Percentiles rank a stretch among this genome's conserved stretches.
These are phyloP conservation scores for Nomada lathburiana DNA, from an alignment of 2,888 invertebrate genomes.

Conservation along the genomic window DNA sequence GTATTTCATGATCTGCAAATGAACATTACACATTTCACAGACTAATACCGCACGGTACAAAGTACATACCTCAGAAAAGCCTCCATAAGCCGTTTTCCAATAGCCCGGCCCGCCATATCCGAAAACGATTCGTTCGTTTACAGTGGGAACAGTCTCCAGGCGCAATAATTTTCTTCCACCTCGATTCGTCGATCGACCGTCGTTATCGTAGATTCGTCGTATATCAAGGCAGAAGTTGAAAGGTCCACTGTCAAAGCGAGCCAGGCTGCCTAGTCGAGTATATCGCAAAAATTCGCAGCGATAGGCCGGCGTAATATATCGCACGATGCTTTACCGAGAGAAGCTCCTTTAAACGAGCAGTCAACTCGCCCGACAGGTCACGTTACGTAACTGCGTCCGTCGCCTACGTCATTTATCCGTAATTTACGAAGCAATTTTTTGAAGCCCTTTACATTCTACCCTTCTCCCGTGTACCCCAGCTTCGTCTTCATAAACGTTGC, in stretches of 20 bases:
- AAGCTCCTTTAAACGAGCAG: constrained; percentile 35
- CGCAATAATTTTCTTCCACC: constrained; percentile 20
- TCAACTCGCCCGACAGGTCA: constrained; percentile 5
- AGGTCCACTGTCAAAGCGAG: constrained; percentile 1
- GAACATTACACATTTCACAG: too few relatives aligned
- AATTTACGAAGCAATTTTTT: constrained; percentile 33
- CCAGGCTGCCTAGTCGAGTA: constrained; percentile 4
- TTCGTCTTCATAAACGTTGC: not conserved
- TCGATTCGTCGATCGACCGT: not conserved
- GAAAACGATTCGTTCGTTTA: constrained; percentile 21
- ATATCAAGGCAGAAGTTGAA: constrained; percentile 10
- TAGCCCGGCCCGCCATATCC: not conserved
- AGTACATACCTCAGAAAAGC: not conserved
- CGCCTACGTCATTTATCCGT: not conserved
- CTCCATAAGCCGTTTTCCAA: not conserved
- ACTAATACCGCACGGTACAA: too few relatives aligned
- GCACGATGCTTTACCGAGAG: not conserved
- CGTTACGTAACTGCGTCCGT: constrained; percentile 14
- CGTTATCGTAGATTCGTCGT: not conserved
- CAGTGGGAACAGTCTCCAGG: too few relatives aligned
- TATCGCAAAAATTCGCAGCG: constrained; percentile 27
- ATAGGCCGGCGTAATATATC: not conserved
- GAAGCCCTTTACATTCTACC: not conserved
- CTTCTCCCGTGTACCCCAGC: not conserved
- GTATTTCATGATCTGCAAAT: too few relatives aligned